Evolutionary conservation across 1,140 invertebrate genomes (phyloP).

Genomic region (Drosophila pseudoananassae): DNA sequence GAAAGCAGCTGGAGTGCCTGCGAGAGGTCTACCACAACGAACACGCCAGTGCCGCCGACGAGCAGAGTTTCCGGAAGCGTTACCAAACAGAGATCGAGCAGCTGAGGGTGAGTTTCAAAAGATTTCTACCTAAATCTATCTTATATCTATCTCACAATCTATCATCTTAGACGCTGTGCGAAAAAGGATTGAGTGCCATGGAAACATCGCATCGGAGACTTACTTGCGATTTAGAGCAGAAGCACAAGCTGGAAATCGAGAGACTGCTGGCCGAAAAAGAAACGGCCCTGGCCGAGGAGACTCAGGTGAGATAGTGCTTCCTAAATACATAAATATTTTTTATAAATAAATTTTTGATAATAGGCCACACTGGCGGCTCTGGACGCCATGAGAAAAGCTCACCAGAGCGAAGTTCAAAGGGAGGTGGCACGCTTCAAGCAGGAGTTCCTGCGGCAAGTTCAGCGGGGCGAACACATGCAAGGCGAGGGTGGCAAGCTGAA

Average conservation of each 20-base stretch:
- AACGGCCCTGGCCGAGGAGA: conserved; percentile 94
- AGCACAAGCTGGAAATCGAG: conserved; percentile 89
- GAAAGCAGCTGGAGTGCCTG: conserved; percentile 90
- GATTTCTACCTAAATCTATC: too few relatives aligned
- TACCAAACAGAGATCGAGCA: conserved; percentile 95
- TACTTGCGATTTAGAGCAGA: conserved; percentile 92
- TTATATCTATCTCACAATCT: too few relatives aligned
- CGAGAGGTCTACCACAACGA: conserved; percentile 88
- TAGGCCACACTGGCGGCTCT: conserved; percentile 91
- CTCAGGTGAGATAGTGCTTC: conserved; percentile 85
- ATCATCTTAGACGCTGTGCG: conserved; percentile 87
- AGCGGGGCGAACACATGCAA: conserved; percentile 84
- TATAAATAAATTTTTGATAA: conserved; percentile 2
- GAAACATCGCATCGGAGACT: conserved; percentile 94
- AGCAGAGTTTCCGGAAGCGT: conserved; percentile 89
- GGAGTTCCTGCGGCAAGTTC: conserved; percentile 91
- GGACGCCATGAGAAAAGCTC: conserved; percentile 96
- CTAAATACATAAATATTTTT: background rate
- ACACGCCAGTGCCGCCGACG: conserved; percentile 84
- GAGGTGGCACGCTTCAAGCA: conserved; percentile 94
- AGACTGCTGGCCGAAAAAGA: conserved; percentile 90
- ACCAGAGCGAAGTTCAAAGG: conserved; percentile 94
- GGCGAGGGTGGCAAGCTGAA: conserved; percentile 70
- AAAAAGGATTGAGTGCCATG: conserved; percentile 94
- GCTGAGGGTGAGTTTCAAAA: conserved; percentile 86